Conservation (phyloP, 1,140 invertebrate genomes). For the Aplysia californica region DNA sequence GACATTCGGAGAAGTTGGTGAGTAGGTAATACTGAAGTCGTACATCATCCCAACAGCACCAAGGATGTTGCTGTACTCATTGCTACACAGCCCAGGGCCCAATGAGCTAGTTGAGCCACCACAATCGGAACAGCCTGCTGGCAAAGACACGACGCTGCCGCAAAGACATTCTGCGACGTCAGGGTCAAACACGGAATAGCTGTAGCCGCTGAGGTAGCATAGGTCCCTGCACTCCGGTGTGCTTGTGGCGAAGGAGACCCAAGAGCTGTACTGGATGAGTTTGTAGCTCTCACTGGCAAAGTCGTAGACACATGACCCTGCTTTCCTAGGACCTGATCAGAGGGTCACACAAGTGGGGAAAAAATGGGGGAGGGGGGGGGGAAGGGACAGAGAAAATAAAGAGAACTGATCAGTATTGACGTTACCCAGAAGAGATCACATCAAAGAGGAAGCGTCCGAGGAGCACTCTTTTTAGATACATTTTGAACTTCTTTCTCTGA, state of each 20-base stretch:
- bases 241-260: neutral
- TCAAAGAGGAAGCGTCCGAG: no score
- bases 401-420: no score
- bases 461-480: no score
- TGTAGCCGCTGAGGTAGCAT: neutral
- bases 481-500: no score
- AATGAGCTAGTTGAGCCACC: neutral
- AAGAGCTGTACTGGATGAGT: neutral
- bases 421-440: no score
- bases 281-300: conserved; percentile 2
- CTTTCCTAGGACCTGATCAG: neutral
- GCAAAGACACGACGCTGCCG: neutral
- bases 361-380: no score
- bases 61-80: neutral
- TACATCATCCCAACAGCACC: conserved; percentile 5
- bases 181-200: conserved; percentile 4
- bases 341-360: no score
- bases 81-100: neutral
- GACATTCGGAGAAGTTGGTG: neutral
- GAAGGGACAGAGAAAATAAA: no score
- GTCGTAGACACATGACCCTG: conserved; percentile 21
- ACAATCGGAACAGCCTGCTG: neutral
- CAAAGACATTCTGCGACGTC: conserved; percentile 17
- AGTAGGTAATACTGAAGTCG: neutral
- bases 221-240: conserved; percentile 5